Base-by-base conservation (phyloP, 2,797 vertebrate species). In the Lepus townsendii region DNA sequence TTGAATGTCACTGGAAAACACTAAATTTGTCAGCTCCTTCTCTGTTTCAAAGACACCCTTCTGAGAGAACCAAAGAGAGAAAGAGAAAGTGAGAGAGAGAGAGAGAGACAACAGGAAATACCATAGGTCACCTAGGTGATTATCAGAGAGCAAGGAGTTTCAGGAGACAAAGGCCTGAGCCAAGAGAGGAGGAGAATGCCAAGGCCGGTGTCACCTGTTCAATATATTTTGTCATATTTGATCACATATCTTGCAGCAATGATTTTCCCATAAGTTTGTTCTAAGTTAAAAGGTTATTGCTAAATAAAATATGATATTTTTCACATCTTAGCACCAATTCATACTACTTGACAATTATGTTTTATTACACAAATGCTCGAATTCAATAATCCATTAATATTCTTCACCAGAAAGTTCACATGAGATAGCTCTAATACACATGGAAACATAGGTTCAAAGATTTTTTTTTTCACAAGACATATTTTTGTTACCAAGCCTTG, bases 1-100 rank as follows among this genome's bases (percentile, higher is more conserved):
- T 90, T 83, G 57, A 93, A 82, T 63, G 26, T 60, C 69, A 75
- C 5, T 91, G 73, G 38, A 80, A 97, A 69, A 69, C 9, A 54
- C 3, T 82, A 32, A 80, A 47, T 83, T 65, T 60, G 17, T 83
- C 12, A 30, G 8, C 11, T 78, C 35, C 26, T 5, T 76, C 22
- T 27, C 4, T 54, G 9, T 84, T 71, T 90, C 38, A 96, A 82
- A 88, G 32, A 80, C 11, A 91, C 38, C 47, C 11, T 93, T 60
- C 52, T 87, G 26, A 90, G 22, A 42, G 2, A 27, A 47, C 3
- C 54, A 16, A 22, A 94, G 57, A 8, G 47, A 66, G 26, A 90
- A 17, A 42, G 1, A 27, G 42, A 3, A 4, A 16, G 22, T 93
- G 57, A 6, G 54, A 66, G 42, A 42, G 42, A 42, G 42, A 47